A percentile compares a stretch with the other conserved stretches of the same genome.
Evolutionary conservation across 2,888 invertebrate species (phyloP).

Genomic region (Gerosis bhagava): DNA sequence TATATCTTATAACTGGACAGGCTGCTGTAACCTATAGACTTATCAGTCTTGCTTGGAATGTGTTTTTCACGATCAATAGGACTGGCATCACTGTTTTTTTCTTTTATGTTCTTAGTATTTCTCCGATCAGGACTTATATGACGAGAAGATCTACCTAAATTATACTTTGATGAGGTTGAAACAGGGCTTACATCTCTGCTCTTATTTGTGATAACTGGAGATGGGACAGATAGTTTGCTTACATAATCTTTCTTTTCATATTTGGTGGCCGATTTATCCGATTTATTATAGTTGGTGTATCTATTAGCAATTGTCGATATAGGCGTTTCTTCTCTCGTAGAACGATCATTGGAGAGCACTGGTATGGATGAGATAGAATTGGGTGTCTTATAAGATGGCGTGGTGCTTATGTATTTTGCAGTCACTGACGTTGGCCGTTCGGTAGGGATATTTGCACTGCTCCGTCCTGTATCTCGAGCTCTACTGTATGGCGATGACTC

Average conservation of each 20-base stretch:
- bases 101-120: conserved; percentile 60
- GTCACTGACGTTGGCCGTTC: conserved; percentile 71
- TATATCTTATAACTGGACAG: conserved; percentile 79
- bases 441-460: conserved; percentile 44
- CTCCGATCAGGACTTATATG: conserved; percentile 77
- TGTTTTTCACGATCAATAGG: conserved; percentile 78
- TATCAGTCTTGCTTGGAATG: conserved; percentile 81
- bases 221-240: conserved; percentile 56
- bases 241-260: conserved; percentile 78
- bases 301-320: conserved; percentile 67
- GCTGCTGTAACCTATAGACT: conserved; percentile 75
- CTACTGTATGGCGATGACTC: conserved; percentile 66
- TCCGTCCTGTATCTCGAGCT: conserved; percentile 55
- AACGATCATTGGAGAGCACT: conserved; percentile 59
- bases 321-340: conserved; percentile 63
- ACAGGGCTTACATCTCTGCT: conserved; percentile 83
- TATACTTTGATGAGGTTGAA: conserved; percentile 65
- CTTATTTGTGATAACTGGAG: conserved; percentile 51
- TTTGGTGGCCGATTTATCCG: conserved; percentile 48
- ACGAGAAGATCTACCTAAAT: conserved; percentile 64
- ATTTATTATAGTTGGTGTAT: conserved; percentile 65
- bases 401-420: conserved; percentile 66
- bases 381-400: conserved; percentile 72
- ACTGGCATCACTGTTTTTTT: conserved; percentile 80
- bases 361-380: no score